These are phyloP conservation scores for Samia ricini DNA, from an alignment of 1,140 invertebrate genomes.

Conservation along the genomic window DNA sequence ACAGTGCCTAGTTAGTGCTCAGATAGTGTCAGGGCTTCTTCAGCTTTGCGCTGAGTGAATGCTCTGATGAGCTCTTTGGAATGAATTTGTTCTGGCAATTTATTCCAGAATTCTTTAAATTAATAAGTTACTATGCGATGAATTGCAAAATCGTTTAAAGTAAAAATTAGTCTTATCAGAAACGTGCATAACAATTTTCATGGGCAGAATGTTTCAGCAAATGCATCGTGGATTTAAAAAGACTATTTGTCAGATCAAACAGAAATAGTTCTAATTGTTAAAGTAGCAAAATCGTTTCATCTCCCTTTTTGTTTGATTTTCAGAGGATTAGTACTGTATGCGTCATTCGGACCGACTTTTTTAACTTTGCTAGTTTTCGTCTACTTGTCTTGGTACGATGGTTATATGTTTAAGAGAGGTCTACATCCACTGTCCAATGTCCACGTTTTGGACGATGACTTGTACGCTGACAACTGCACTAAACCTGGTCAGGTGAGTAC, in stretches of 20 bases:
- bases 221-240: no score
- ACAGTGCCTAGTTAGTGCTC: no score
- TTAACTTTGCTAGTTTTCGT: slow-evolving; percentile 81
- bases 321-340: slow-evolving; percentile 82
- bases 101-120: no score
- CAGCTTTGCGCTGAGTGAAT: no score
- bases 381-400: slow-evolving; percentile 80
- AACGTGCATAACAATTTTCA: no score
- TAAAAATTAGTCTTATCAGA: no score
- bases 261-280: background rate
- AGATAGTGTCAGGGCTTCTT: no score
- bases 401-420: slow-evolving; percentile 44
- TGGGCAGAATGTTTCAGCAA: no score
- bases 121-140: no score
- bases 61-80: no score
- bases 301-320: slow-evolving; percentile 16
- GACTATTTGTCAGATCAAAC: background rate
- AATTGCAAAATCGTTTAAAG: no score
- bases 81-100: no score
- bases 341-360: slow-evolving; percentile 81
- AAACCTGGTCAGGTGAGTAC: slow-evolving; percentile 70
- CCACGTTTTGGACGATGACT: slow-evolving; percentile 44
- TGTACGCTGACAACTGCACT: slow-evolving; percentile 72
- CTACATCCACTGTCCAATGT: slow-evolving; percentile 45
- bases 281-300: background rate